These are phyloP conservation scores for Lucifuga dentata DNA, from an alignment of 2,113 vertebrate genomes.

Conservation along the genomic window DNA sequence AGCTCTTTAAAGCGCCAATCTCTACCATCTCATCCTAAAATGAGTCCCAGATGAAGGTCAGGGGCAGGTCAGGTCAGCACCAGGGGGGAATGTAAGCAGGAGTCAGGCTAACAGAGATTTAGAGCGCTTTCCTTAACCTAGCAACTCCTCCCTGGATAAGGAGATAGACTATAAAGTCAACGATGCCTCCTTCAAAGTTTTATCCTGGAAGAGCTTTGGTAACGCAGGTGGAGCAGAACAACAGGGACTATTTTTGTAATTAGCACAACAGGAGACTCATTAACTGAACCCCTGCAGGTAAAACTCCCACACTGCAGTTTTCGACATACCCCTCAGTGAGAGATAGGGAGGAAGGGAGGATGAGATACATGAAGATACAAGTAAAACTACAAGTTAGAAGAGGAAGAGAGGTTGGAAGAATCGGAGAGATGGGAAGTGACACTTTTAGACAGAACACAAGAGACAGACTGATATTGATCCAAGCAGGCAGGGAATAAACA, in stretches of 20 bases:
- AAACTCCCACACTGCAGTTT: slow-evolving; percentile 40
- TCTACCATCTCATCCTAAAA: background rate
- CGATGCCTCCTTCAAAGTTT: background rate
- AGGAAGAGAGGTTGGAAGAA: background rate
- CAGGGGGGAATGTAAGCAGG: slow-evolving; percentile 13
- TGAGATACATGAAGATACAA: background rate
- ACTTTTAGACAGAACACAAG: slow-evolving; percentile 10
- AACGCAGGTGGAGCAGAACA: slow-evolving; percentile 16
- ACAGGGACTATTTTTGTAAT: slow-evolving; percentile 40
- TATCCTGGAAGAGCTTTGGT: background rate
- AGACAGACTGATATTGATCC: slow-evolving; percentile 12
- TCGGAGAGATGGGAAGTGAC: background rate
- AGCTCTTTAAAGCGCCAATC: background rate
- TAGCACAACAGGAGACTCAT: slow-evolving; percentile 49
- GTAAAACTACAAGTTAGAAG: background rate
- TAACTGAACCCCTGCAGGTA: slow-evolving; percentile 58
- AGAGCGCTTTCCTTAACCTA: slow-evolving; percentile 11
- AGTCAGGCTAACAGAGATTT: slow-evolving; percentile 24
- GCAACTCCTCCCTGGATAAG: slow-evolving; percentile 1
- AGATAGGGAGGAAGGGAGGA: background rate
- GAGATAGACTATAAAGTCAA: background rate
- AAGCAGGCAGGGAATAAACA: background rate
- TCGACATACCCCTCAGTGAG: slow-evolving; percentile 1
- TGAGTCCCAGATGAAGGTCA: background rate
- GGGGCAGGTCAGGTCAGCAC: slow-evolving; percentile 22